Evolutionary conservation across 2,113 vertebrate genomes (phyloP).

Genomic region (Chunga burmeisteri): DNA sequence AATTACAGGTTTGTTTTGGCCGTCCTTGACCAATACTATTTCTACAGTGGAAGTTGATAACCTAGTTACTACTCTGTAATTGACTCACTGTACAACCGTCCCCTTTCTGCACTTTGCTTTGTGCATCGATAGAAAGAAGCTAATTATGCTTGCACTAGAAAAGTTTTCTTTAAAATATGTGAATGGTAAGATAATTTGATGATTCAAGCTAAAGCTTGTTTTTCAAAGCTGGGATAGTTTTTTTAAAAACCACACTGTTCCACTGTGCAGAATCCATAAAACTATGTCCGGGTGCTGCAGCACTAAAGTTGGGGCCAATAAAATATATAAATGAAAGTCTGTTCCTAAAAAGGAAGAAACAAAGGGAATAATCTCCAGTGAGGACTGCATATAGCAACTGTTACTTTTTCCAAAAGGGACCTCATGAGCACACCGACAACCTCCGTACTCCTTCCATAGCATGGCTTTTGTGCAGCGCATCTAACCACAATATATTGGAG

Average conservation of each 20-base stretch:
- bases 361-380: not conserved
- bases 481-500: not conserved
- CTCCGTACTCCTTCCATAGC: not conserved
- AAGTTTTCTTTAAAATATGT: not conserved
- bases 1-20: not conserved
- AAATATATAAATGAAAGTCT: not conserved
- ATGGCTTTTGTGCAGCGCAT: not conserved
- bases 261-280: not conserved
- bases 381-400: not conserved
- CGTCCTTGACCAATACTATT: not conserved
- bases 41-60: not conserved
- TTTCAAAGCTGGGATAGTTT: not conserved
- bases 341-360: not conserved
- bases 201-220: not conserved
- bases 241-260: not conserved
- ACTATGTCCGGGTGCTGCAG: not conserved
- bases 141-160: not conserved
- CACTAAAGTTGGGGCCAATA: not conserved
- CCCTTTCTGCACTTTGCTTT: not conserved
- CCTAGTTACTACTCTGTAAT: not conserved
- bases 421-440: not conserved
- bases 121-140: not conserved
- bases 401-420: not conserved
- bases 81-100: not conserved
- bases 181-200: not conserved